Evolutionary conservation across 2,888 invertebrate genomes (phyloP).

Genomic region (Drosophila leonis): DNA sequence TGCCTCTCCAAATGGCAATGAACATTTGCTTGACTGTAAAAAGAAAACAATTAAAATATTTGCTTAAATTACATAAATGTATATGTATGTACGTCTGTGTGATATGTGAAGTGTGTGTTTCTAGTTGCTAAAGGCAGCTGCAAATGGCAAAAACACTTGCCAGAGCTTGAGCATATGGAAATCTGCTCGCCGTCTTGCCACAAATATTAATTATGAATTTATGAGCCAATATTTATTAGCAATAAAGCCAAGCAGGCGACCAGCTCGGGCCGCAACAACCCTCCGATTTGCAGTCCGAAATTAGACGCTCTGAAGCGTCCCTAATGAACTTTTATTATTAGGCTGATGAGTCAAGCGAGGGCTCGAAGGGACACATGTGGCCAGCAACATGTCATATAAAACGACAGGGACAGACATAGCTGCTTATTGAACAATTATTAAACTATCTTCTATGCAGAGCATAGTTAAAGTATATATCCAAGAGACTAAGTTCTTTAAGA

Average conservation of each 20-base stretch:
- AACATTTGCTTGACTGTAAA: conserved; percentile 33
- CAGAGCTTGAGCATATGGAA: neutral
- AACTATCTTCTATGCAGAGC: neutral
- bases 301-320: conserved; percentile 64
- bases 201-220: conserved; percentile 78
- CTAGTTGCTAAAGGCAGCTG: conserved; percentile 8
- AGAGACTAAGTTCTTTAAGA: neutral
- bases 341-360: conserved; percentile 32
- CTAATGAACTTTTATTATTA: conserved; percentile 77
- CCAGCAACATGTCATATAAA: conserved; percentile 9
- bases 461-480: no score
- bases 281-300: conserved; percentile 16
- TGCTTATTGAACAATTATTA: conserved; percentile 7
- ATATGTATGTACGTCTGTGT: neutral
- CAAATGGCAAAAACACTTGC: neutral
- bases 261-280: conserved; percentile 39
- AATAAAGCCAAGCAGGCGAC: conserved; percentile 73
- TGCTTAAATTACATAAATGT: conserved; percentile 60
- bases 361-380: conserved; percentile 16
- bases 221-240: conserved; percentile 74
- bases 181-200: conserved; percentile 20
- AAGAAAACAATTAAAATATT: conserved; percentile 74
- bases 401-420: neutral
- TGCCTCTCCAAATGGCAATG: conserved; percentile 27
- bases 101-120: neutral